A percentile compares a stretch with the other conserved stretches of the same genome.
Conservation (phyloP, 2,888 invertebrate species). For the Therioaphis trifolii region DNA sequence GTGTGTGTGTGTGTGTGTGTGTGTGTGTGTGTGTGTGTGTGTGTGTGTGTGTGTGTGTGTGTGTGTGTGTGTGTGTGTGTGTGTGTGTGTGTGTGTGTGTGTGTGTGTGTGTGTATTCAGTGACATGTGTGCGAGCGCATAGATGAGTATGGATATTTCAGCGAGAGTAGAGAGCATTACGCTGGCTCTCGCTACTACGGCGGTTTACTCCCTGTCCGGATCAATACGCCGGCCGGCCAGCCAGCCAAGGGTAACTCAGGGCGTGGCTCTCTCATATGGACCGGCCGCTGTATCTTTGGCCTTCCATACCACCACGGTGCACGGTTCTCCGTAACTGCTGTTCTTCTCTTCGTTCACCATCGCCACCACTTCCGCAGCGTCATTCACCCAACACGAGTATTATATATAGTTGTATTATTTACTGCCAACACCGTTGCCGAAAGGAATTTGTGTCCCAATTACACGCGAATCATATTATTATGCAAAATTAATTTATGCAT, state of each 20-base stretch:
- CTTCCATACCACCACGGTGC: background rate
- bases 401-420: conserved; percentile 29
- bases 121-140: too few relatives aligned
- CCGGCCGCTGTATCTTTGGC: conserved; percentile 28
- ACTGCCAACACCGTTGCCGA: background rate
- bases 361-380: conserved; percentile 10
- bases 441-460: conserved; percentile 27
- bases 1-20: background rate
- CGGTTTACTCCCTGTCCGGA: conserved; percentile 41
- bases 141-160: too few relatives aligned
- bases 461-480: conserved; percentile 47
- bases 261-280: conserved; percentile 62
- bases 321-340: background rate
- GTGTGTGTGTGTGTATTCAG: too few relatives aligned
- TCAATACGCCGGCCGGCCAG: conserved; percentile 62
- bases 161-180: conserved; percentile 45
- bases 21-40: too few relatives aligned
- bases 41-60: too few relatives aligned
- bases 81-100: too few relatives aligned
- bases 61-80: too few relatives aligned
- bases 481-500: conserved; percentile 59
- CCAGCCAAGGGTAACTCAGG: conserved; percentile 56
- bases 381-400: background rate
- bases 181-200: conserved; percentile 22
- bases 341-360: conserved; percentile 26